phyloP scores from a whole-genome alignment of 2,113 vertebrate genomes.

The Malurus cyaneus region DNA sequence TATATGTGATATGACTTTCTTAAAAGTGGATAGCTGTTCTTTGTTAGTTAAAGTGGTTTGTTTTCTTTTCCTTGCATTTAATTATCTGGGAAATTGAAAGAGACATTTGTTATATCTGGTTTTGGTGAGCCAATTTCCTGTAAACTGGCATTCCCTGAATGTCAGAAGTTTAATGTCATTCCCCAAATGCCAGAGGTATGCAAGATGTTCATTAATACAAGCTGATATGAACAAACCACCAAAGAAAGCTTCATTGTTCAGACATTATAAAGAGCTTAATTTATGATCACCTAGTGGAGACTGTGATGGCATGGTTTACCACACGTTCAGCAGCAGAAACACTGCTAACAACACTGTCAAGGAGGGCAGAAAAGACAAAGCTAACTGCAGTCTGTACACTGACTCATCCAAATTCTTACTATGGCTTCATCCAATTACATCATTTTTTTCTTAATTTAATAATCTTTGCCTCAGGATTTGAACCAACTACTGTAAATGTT shows the following conservation, averaged over 20 bases:
- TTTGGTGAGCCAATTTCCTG: background rate
- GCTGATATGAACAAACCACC: background rate
- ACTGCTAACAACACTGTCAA: background rate
- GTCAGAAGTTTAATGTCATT: background rate
- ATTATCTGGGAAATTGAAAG: background rate
- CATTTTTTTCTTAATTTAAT: background rate
- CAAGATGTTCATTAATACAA: background rate
- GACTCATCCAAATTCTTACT: background rate
- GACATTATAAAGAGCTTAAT: background rate
- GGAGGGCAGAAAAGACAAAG: background rate
- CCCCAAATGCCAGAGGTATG: background rate
- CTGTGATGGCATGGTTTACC: background rate
- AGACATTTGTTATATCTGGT: background rate
- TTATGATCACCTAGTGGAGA: background rate
- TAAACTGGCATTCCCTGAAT: background rate
- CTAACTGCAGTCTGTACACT: background rate
- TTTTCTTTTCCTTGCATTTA: background rate
- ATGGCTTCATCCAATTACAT: background rate
- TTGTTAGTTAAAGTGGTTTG: background rate
- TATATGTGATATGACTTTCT: background rate
- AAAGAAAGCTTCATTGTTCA: background rate
- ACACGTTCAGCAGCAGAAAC: background rate
- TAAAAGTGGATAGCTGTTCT: background rate
- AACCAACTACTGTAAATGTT: background rate
- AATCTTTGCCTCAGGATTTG: background rate